Conservation (phyloP, 2,888 invertebrate genomes). For the Bursaphelenchus okinawaensis region DNA sequence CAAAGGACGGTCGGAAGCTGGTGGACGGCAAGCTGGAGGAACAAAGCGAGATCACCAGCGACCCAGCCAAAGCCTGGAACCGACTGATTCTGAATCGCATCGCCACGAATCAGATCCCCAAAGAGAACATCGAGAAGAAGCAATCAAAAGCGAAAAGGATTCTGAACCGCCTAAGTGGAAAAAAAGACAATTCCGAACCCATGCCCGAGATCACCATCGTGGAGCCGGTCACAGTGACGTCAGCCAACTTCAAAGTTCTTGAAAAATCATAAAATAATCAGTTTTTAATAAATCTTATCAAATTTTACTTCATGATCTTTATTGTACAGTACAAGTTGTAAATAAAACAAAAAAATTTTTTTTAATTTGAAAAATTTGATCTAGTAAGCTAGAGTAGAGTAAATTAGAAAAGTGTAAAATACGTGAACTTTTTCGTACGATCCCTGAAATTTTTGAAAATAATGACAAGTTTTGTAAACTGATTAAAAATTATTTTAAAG, state of each 20-base stretch:
- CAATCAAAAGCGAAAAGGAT: not conserved
- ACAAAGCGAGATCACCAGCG: not conserved
- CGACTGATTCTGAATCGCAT: not conserved
- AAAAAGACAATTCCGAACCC: not conserved
- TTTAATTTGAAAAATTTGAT: too few species aligned
- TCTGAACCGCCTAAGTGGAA: not conserved
- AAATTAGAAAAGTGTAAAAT: too few species aligned
- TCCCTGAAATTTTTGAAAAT: too few species aligned
- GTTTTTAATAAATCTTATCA: too few species aligned
- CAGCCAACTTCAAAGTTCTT: not conserved
- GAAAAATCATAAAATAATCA: not conserved
- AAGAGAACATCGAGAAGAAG: not conserved
- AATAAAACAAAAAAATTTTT: too few species aligned
- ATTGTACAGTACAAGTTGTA: too few species aligned
- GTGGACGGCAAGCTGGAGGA: constrained; percentile 30
- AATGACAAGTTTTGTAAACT: too few species aligned
- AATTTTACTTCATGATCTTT: too few species aligned
- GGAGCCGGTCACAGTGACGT: not conserved
- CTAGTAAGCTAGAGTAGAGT: too few species aligned
- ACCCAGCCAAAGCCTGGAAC: not conserved
- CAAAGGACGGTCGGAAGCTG: constrained; percentile 35
- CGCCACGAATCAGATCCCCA: not conserved
- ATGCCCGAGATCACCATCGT: not conserved
- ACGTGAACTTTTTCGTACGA: too few species aligned
- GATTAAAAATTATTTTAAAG: too few species aligned